Evolutionary conservation across 2,888 invertebrate genomes (phyloP).

Genomic region (Megamerina dolium): DNA sequence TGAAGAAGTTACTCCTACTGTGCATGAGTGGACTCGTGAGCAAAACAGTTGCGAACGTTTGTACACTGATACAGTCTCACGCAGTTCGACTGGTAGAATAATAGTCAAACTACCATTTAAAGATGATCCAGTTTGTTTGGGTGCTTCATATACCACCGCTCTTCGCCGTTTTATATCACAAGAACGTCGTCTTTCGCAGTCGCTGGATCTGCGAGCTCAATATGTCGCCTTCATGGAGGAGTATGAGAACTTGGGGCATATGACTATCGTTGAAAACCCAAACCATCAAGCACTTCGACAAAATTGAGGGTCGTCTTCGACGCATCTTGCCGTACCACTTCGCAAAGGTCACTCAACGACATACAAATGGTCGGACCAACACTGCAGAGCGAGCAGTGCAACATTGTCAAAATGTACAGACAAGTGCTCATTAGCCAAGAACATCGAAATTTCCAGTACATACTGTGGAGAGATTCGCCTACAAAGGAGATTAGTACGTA

Average conservation of each 20-base stretch:
- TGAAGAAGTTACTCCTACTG: not conserved
- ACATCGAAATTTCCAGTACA: conserved; percentile 16
- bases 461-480: conserved; percentile 15
- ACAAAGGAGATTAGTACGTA: conserved; percentile 12
- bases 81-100: not conserved
- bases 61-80: conserved; percentile 2
- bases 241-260: conserved; percentile 13
- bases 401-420: conserved; percentile 21
- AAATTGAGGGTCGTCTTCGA: conserved; percentile 18
- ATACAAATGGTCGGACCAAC: conserved; percentile 18
- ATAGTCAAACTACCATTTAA: conserved; percentile 4
- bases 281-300: no score
- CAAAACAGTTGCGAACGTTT: not conserved
- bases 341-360: conserved; percentile 17
- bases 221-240: conserved; percentile 15
- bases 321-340: conserved; percentile 13
- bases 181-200: conserved; percentile 12
- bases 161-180: conserved; percentile 13
- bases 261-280: no score
- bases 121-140: conserved; percentile 1
- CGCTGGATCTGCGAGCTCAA: conserved; percentile 8
- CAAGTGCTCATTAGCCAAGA: conserved; percentile 13
- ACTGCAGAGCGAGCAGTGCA: conserved; percentile 17
- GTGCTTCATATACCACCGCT: conserved; percentile 4
- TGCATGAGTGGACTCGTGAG: not conserved